phyloP scores from a whole-genome alignment of 2,113 vertebrate species.

The Erythrocercus mccallii region DNA sequence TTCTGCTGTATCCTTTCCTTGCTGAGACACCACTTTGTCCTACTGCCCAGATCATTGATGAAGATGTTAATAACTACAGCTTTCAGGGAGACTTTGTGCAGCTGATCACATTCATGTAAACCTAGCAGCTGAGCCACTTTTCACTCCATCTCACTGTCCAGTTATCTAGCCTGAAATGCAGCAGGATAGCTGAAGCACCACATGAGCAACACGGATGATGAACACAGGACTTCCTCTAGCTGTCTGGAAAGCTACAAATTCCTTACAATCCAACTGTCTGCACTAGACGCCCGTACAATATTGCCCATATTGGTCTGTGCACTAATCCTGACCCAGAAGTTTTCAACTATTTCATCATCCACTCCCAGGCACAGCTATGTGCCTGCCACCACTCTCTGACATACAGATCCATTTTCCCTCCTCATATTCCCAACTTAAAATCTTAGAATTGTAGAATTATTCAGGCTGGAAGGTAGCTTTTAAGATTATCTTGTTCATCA shows the following conservation, averaged over 20 bases:
- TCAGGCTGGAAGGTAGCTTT: not conserved
- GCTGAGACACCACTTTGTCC: not conserved
- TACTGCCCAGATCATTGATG: fast-evolving
- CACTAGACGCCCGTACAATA: not conserved
- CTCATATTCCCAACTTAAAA: not conserved
- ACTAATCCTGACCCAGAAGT: not conserved
- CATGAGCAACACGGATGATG: fast-evolving
- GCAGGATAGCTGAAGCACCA: not conserved
- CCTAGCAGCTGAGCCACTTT: not conserved
- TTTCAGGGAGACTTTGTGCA: not conserved
- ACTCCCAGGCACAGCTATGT: not conserved
- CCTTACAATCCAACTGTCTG: not conserved
- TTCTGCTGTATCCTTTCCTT: not conserved
- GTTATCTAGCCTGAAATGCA: not conserved
- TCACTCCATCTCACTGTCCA: not conserved
- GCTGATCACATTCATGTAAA: not conserved
- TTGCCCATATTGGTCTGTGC: not conserved
- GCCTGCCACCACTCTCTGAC: not conserved
- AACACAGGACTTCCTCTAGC: not conserved
- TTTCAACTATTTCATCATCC: not conserved
- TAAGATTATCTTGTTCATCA: not conserved
- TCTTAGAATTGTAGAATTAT: not conserved
- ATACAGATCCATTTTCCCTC: not conserved
- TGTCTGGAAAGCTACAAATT: not conserved
- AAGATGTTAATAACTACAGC: not conserved